Evolutionary conservation across 2,797 vertebrate genomes (phyloP), one percentile per base, ranked within the genome.

Genomic region (Aldrovandia affinis): DNA sequence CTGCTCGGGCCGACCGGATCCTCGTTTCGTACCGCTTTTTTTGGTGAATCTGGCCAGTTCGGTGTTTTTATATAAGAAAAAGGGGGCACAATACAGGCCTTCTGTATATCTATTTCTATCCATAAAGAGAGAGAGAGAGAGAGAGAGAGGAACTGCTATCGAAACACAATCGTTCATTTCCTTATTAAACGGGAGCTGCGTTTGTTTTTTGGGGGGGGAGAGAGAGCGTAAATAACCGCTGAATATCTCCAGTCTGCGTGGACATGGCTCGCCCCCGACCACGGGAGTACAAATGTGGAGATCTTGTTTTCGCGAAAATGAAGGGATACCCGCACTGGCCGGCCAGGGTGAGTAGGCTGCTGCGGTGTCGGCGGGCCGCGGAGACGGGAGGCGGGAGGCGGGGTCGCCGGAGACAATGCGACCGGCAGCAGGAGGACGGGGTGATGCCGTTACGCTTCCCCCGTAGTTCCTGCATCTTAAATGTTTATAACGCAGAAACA

Each of bases 281-380:
- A 93, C 96, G 97, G 91, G 97, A 97, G 55, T 98, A 97, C 95
- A 97, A 97, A 94, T 97, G 97, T 85, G 97, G 97, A 91, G 97
- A 98, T 86, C 87, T 98, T 95, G 97, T 98, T 84, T 98, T 98
- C 92, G 97, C 97, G 83, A 97, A 98, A 89, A 98, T 98, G 97
- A 98, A 98, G 90, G 97, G 97, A 91, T 98, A 98, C 93, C 97
- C 97, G 93, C 97, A 98, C 94, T 97, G 97, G 97, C 97, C 97
- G 83, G 97, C 97, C 90, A 95, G 97, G 97, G 97, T 98, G 96
- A 98, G 97, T 97, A 77, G 73, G 73, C 73, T 77, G 87, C n/a
- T 83, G 86, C 83, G 89, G 89, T 88, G 91, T 87, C 86, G 91
- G 91, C 91, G 93, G 87, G 90, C 81, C 75, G 84, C 81, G 88